These are phyloP conservation scores for Syritta pipiens DNA, from an alignment of 2,888 invertebrate genomes.

Conservation along the genomic window DNA sequence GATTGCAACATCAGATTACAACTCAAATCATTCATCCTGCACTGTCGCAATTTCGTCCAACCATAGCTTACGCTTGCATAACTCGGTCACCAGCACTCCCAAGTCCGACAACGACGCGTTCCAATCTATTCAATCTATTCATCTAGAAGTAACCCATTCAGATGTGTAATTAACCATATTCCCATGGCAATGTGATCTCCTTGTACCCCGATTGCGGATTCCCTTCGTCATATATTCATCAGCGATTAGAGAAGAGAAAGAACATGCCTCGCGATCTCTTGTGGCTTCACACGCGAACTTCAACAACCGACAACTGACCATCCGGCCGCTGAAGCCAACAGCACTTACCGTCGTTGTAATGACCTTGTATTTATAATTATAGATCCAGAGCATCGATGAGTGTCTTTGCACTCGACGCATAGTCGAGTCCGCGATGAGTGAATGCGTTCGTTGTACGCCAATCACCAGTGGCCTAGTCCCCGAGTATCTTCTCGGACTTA, in stretches of 20 bases:
- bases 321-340: constrained; percentile 16
- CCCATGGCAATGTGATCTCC: constrained; percentile 30
- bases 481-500: constrained; percentile 27
- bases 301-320: neutral
- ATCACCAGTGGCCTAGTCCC: neutral
- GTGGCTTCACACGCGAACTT: neutral
- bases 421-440: neutral
- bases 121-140: neutral
- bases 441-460: neutral
- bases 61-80: no score
- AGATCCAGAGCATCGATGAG: constrained; percentile 65
- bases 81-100: neutral
- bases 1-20: no score
- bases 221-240: constrained; percentile 23
- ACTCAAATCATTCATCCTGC: no score
- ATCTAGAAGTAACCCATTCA: constrained; percentile 26
- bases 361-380: constrained; percentile 68
- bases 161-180: constrained; percentile 56
- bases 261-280: neutral
- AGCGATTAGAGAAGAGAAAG: constrained; percentile 18
- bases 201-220: constrained; percentile 6
- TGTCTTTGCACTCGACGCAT: constrained; percentile 62
- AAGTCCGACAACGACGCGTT: neutral
- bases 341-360: constrained; percentile 56
- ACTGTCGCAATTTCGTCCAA: no score